phyloP scores from a whole-genome alignment of 2,797 vertebrate species.

The Mormyrops attenuatus region DNA sequence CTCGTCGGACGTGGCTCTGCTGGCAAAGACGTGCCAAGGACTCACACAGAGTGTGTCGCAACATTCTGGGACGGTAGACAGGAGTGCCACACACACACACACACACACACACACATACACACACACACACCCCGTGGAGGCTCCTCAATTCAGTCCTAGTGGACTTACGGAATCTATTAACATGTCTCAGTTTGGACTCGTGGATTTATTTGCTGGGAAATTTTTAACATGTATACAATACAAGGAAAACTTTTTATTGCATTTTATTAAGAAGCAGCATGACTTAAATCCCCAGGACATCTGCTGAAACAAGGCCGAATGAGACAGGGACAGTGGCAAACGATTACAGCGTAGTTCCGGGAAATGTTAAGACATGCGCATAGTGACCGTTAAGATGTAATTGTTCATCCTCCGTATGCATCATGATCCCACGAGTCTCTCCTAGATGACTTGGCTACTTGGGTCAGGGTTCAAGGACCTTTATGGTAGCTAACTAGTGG shows the following conservation, averaged over 20 bases:
- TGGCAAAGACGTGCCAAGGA: conserved; percentile 32
- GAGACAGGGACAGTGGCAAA: conserved; percentile 43
- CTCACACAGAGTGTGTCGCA: conserved; percentile 30
- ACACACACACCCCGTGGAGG: background rate
- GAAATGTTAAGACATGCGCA: background rate
- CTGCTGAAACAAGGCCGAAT: conserved; percentile 47
- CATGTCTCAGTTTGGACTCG: conserved; percentile 40
- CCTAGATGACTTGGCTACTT: conserved; percentile 15
- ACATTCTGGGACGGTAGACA: conserved; percentile 25
- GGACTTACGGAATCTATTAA: conserved; percentile 3
- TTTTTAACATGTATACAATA: conserved; percentile 43
- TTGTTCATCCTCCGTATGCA: conserved; percentile 9
- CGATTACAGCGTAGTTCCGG: conserved; percentile 26
- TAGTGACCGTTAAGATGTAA: conserved; percentile 3
- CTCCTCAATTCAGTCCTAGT: background rate
- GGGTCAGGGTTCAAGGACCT: conserved; percentile 12
- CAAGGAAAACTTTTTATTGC: conserved; percentile 37
- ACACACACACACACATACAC: background rate
- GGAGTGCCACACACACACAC: conserved; percentile 13
- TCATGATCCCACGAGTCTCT: conserved; percentile 19
- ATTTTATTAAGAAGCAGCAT: conserved; percentile 36
- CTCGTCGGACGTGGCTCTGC: background rate
- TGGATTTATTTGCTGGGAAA: conserved; percentile 51
- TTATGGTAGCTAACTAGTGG: conserved; percentile 34
- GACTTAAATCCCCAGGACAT: conserved; percentile 32